These are phyloP conservation scores for Diarsia dahlii DNA, from an alignment of 2,888 invertebrate genomes.

Conservation along the genomic window DNA sequence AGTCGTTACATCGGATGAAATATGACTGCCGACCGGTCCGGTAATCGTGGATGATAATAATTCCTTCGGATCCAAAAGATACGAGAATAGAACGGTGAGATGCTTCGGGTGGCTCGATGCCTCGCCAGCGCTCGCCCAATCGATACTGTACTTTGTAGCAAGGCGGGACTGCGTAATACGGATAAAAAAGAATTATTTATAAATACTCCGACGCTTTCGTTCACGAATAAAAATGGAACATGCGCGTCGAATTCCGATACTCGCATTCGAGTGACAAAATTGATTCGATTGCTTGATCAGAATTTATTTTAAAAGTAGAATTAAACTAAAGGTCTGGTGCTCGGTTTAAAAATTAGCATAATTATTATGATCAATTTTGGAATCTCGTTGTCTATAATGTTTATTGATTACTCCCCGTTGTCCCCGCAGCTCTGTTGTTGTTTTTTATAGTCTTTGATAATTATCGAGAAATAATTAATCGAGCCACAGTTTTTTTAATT, in stretches of 20 bases:
- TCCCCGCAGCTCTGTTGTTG: neutral
- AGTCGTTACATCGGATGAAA: conserved; percentile 68
- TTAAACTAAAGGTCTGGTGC: neutral
- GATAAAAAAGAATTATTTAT: conserved; percentile 72
- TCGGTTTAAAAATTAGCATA: conserved; percentile 25
- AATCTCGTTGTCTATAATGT: neutral
- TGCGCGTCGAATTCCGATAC: conserved; percentile 46
- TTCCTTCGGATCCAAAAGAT: conserved; percentile 75
- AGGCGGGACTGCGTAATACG: conserved; percentile 69
- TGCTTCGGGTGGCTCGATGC: conserved; percentile 67
- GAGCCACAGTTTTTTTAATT: too few relatives aligned
- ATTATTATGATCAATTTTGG: neutral
- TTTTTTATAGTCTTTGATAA: neutral
- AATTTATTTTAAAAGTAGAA: conserved; percentile 13
- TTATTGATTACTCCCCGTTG: neutral
- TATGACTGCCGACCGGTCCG: conserved; percentile 71
- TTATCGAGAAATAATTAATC: too few relatives aligned
- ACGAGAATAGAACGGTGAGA: conserved; percentile 79
- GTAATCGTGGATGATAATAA: conserved; percentile 74
- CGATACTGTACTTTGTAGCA: conserved; percentile 82
- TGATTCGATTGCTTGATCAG: conserved; percentile 41
- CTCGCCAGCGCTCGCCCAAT: conserved; percentile 77
- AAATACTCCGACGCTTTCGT: conserved; percentile 66
- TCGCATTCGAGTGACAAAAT: conserved; percentile 59
- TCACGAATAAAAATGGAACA: conserved; percentile 59